Base-by-base conservation (phyloP, 2,797 vertebrate genomes). In the Sebastes trivittatus region DNA sequence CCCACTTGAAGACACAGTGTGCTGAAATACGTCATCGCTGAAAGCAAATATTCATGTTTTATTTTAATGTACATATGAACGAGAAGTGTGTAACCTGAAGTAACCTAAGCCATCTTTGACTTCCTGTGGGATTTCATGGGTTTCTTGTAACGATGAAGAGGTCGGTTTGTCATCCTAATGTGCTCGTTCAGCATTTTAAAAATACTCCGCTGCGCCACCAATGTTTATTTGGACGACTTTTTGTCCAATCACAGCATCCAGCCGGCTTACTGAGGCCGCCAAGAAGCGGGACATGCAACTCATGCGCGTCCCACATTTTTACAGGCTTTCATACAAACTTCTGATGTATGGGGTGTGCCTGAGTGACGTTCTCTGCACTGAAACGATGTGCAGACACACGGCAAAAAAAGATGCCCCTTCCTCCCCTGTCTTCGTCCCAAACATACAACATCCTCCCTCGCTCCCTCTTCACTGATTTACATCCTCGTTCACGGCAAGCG, bases 401-500 rank as follows among this genome's bases (percentile, higher is more conserved):
- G 67, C 72, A 34, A 81, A 54, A 54, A 49, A 54, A 81, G 69
- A 62, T 73, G 52, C 62, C 61, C 56, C 82, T 75, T 86, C 62
- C 66, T 77, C 34, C 49, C 9, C 72, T 60, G 49, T 88, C 85
- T 76, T 69, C 58, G 10, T 89, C 82, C 74, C 65, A 84, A 85
- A 90, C 80, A 81, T 82, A 80, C 75, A 79, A 84, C 89, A 86
- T 89, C 77, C 88, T 80, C 86, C 66, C 61, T 55, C 32, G 5
- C 70, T 76, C 62, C 64, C n/a, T 67, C 73, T 6, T 77, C 76
- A 29, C 74, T 73, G 75, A 90, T 88, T 91, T 88, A 92, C 90
- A 81, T 93, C 77, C 88, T 80, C 80, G n/a, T 81, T 83, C 87
- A 67, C 64, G 6, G 36, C n/a, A 2, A 83, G 52, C 49, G 23